Percentiles rank a stretch among this genome's conserved stretches.
Conservation (phyloP, 1,140 invertebrate species). For the Zaprionus ghesquierei region DNA sequence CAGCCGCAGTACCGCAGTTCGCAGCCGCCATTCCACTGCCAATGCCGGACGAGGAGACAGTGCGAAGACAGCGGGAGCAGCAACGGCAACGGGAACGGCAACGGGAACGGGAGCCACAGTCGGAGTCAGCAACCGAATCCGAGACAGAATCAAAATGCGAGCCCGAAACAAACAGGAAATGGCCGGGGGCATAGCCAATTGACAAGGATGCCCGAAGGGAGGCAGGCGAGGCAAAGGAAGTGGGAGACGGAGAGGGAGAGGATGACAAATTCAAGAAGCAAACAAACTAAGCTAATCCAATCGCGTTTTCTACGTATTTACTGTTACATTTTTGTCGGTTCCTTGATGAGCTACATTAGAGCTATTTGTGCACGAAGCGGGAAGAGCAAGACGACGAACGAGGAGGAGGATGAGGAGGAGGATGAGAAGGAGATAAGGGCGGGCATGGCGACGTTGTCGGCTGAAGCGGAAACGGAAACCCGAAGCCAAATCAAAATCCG, state of each 20-base stretch:
- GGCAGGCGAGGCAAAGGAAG: constrained; percentile 5
- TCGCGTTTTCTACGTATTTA: constrained; percentile 71
- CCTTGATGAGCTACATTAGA: constrained; percentile 71
- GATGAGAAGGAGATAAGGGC: background rate
- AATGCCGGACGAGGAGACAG: background rate
- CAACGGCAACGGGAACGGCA: background rate
- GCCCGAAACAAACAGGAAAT: constrained; percentile 7
- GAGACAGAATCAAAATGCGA: constrained; percentile 1
- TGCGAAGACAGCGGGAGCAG: background rate
- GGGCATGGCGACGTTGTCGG: constrained; percentile 8
- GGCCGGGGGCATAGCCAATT: constrained; percentile 24
- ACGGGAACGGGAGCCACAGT: background rate
- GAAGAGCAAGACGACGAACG: constrained; percentile 26
- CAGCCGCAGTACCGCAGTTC: constrained; percentile 15
- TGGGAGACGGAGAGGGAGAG: constrained; percentile 12
- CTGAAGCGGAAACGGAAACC: constrained; percentile 20
- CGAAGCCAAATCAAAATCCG: background rate
- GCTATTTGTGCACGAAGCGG: constrained; percentile 52
- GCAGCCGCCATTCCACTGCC: constrained; percentile 9
- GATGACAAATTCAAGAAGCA: constrained; percentile 34
- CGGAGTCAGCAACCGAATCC: background rate
- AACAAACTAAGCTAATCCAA: constrained; percentile 66
- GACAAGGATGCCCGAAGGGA: constrained; percentile 20
- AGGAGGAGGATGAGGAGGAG: background rate
- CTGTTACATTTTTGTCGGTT: constrained; percentile 67